Evolutionary conservation across 2,888 invertebrate species (phyloP), one percentile per base, ranked within the genome.

Genomic region (Xestia rhomboidea): DNA sequence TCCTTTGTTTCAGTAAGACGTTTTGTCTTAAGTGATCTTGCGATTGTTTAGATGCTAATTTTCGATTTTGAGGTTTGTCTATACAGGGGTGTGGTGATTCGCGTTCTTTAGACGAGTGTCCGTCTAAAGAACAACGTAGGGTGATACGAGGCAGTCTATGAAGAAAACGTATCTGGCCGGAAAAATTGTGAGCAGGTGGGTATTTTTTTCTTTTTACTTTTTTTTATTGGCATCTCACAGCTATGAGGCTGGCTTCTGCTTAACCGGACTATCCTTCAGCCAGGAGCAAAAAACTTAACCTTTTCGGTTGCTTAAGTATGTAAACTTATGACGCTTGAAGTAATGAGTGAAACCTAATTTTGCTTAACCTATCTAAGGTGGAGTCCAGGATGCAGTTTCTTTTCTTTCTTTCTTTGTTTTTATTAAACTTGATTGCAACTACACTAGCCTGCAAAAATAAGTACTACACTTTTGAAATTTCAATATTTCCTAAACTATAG

Each of bases 1-100:
- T 82, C 82, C 81, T 92, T 92, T 90, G 90, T 93, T 84, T 73
- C 83, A 84, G 63, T 74, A 79, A 82, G 68, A 80, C 69, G 76
- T 84, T 86, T 83, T 81, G 83, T 81, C 54, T 77, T 64, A 73
- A 83, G 73, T 68, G 73, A 77, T 85, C 67, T 85, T 78, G 62
- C 64, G 21, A 75, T 76, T 75, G 63, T 73, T 74, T 51, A 3
- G 44, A 81, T 81, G 70, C 30, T 74, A 63, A 68, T 74, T 76
- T 74, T 76, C 21, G 63, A 68, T 62, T 68, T 83, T 57, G 34
- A 62, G n/a, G 51, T 67, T 62, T 77, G 30, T 70, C 41, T 44
- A 30, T 30, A 49, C 6, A 11, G 27, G 34, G 41, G 21, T 5
- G 24, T 49, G 3, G 6, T 15, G 38, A 44, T 34, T 27, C 10